Base-by-base conservation (phyloP, 2,797 vertebrate genomes). In the Gobionotothen gibberifrons region DNA sequence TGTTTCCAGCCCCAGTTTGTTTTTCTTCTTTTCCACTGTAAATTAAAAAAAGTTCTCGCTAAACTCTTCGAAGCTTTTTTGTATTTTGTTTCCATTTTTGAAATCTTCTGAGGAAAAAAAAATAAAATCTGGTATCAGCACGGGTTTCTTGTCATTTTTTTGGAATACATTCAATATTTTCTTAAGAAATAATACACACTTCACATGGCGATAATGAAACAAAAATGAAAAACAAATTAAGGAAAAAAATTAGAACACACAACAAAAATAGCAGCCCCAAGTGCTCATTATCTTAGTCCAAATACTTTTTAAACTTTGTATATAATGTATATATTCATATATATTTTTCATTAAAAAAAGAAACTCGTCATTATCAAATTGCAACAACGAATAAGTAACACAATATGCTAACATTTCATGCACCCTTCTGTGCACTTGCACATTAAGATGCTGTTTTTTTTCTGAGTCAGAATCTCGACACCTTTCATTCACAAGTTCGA, bases 121-220 rank as follows among this genome's bases (percentile, higher is more conserved):
- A 60, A 36, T 36, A 91, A 72, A 89, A 89, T 90, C 92, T 87
- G 85, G 81, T 93, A 92, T 94, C 92, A 93, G 89, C 90, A 93
- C 78, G 85, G 84, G 82, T 93, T 91, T 90, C 87, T 91, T 92
- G 88, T 91, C 79, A 77, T 92, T 93, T 94, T 94, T 94, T 94
- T 93, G 92, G 93, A 95, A 95, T 95, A 95, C 93, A 95, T 95
- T 95, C 93, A 95, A 94, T 89, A 85, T 93, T 95, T 94, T 95
- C 89, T 93, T 90, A 92, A 93, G 83, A 92, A 94, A 86, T 74
- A 89, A 90, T 82, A 91, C 87, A 87, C 90, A 94, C 94, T 95
- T 95, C 93, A 95, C 93, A 94, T 94, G 93, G 93, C 92, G 85
- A 94, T 93, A 94, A 94, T 91, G 85, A 92, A 92, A 93, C 85